phyloP scores from a whole-genome alignment of 1,140 invertebrate genomes.

The Teleogryllus occipitalis region DNA sequence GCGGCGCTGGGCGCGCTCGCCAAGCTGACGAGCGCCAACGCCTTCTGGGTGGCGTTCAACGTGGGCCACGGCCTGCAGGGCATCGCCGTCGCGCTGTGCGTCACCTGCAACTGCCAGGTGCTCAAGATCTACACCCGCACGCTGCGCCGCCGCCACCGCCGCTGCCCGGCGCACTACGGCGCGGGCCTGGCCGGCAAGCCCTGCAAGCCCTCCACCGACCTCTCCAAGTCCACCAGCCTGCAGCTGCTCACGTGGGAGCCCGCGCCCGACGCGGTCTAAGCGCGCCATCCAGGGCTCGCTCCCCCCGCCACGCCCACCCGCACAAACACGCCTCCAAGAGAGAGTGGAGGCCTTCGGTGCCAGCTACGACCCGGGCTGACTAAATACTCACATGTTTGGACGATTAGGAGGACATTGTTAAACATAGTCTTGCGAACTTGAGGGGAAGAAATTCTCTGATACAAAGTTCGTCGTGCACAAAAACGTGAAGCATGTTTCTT shows the following conservation, averaged over 20 bases:
- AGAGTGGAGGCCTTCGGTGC: too few species aligned
- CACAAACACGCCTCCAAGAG: neutral
- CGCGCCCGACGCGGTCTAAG: conserved; percentile 41
- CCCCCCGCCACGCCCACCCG: neutral
- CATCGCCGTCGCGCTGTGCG: conserved; percentile 49
- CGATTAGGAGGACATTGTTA: too few species aligned
- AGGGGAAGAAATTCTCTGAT: too few species aligned
- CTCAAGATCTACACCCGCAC: conserved; percentile 42
- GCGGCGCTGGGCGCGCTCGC: conserved; percentile 21
- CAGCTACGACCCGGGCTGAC: too few species aligned
- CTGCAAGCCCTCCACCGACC: conserved; percentile 31
- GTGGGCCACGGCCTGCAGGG: conserved; percentile 44
- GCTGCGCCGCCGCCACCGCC: conserved; percentile 17
- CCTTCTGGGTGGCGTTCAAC: conserved; percentile 40
- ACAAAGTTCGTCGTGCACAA: too few species aligned
- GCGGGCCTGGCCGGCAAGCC: conserved; percentile 29
- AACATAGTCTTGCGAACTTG: too few species aligned
- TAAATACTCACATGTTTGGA: too few species aligned
- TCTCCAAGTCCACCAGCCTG: conserved; percentile 44
- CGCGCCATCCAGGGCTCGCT: neutral
- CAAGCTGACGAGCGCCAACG: conserved; percentile 19
- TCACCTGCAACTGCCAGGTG: conserved; percentile 55
- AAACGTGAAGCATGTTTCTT: too few species aligned
- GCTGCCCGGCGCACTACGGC: conserved; percentile 27
- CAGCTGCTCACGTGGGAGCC: conserved; percentile 41